A percentile compares a stretch with the other conserved stretches of the same genome.
Evolutionary conservation across 1,140 invertebrate species (phyloP).

Genomic region (Nasonia longicornis): DNA sequence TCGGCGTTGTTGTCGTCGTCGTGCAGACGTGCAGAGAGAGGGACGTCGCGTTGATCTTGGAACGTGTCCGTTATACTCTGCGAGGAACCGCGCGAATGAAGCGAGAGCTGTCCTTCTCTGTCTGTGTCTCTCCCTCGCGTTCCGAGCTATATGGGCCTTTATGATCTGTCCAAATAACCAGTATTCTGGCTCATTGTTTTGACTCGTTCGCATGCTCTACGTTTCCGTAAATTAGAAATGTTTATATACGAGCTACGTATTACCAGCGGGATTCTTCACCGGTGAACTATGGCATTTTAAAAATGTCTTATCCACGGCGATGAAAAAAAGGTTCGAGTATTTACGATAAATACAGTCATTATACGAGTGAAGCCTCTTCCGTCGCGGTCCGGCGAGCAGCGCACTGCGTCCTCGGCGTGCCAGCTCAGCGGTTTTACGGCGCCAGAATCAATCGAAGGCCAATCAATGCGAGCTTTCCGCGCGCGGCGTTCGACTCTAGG

Average conservation of each 20-base stretch:
- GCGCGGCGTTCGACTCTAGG: constrained; percentile 19
- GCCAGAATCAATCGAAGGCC: constrained; percentile 40
- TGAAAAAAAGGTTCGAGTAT: no score
- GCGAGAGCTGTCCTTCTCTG: constrained; percentile 3
- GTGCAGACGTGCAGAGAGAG: background rate
- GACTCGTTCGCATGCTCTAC: no score
- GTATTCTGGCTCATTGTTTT: constrained; percentile 52
- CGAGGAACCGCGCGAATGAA: no score
- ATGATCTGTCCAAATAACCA: constrained; percentile 66
- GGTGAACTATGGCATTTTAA: no score
- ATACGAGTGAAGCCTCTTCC: background rate
- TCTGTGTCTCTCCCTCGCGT: constrained; percentile 29
- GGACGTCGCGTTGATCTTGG: constrained; percentile 2
- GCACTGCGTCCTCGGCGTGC: background rate
- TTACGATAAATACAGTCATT: background rate
- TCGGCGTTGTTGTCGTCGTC: background rate
- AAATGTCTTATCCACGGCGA: no score
- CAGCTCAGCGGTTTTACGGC: background rate
- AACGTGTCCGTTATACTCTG: constrained; percentile 13
- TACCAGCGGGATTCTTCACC: no score
- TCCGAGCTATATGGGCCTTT: constrained; percentile 64
- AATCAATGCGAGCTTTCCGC: constrained; percentile 33
- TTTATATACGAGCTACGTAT: no score
- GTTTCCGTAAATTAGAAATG: background rate
- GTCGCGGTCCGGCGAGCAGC: background rate